phyloP scores from a whole-genome alignment of 2,888 invertebrate genomes.

The Rhingia rostrata region DNA sequence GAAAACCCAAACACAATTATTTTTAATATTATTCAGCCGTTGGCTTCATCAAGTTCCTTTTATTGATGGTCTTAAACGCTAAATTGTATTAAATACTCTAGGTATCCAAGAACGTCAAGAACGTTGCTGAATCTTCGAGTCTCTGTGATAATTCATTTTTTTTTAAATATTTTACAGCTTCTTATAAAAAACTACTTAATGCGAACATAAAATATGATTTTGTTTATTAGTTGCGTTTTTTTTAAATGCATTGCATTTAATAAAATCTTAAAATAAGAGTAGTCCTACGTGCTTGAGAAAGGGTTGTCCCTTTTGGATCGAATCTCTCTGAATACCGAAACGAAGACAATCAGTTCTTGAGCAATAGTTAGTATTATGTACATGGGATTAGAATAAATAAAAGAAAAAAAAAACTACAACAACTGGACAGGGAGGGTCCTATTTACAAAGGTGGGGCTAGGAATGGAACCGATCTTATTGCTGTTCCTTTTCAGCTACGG shows the following conservation, averaged over 20 bases:
- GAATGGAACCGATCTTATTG: constrained; percentile 31
- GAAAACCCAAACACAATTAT: not conserved
- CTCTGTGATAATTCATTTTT: constrained; percentile 24
- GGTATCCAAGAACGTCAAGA: not conserved
- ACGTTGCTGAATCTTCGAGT: constrained; percentile 37
- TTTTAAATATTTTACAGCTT: constrained; percentile 47
- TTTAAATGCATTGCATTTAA: constrained; percentile 72
- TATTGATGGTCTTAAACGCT: constrained; percentile 54
- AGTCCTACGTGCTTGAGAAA: constrained; percentile 27
- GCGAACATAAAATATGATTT: constrained; percentile 17
- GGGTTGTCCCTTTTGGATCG: constrained; percentile 10
- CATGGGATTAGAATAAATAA: constrained; percentile 63
- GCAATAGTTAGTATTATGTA: constrained; percentile 59
- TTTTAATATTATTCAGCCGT: constrained; percentile 40
- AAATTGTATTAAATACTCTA: constrained; percentile 22
- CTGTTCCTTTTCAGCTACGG: constrained; percentile 72
- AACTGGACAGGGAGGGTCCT: not conserved
- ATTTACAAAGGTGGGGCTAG: constrained; percentile 37
- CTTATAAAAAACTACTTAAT: constrained; percentile 66
- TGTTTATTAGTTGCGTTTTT: no score
- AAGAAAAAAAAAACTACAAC: constrained; percentile 41
- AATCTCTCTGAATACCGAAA: constrained; percentile 36
- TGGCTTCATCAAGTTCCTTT: constrained; percentile 40
- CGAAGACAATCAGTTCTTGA: constrained; percentile 66
- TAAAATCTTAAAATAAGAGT: constrained; percentile 19